Evolutionary conservation across 2,888 invertebrate genomes (phyloP), one percentile per base, ranked within the genome.

Genomic region (Malacosoma neustria): DNA sequence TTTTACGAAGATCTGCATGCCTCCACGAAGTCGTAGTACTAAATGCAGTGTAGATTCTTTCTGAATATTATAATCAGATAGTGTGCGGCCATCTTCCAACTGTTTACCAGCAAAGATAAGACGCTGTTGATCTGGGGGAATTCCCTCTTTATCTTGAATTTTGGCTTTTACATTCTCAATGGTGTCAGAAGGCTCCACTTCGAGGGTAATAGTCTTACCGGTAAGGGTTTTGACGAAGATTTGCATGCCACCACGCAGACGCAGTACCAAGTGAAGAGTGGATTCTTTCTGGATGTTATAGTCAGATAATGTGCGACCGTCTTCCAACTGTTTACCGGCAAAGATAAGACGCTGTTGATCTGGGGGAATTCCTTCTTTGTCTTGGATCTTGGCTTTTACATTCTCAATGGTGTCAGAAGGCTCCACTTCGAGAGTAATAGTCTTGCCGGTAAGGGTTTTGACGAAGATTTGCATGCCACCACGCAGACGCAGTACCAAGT

Each of bases 1-100:
- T 32, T 64, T 66, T 0, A 64, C 64, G 29, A 64, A 63, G 6
- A 61, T 72, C 30, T 71, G 72, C 72, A 72, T 72, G 35, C 71
- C 71, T 38, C 71, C 71, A 11, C 71, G 48, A 0, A 61, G 47
- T 38, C 61, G 51, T 0, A 64, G 33, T 0, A 62, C 61, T 1
- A 62, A 37, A 1, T 72, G 70, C 0, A 71, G 46, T 0, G 70
- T 72, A 0, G 70, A 70, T 11, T 72, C 72, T 6, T 72, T 69
- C 11, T 72, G 71, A 0, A 72, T 70, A 0, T 70, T 71, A 35
- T 66, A 61, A 32, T 66, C 61, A 0, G 64, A 64, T 0, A 66
- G 39, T 0, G 64, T 66, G 30, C 66, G 61, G 0, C 72, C 72
- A 40, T 72, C 72, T 45, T 72, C 53, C 0, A 71, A 3, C 13